Percentiles rank a stretch among this genome's conserved stretches.
These are phyloP conservation scores for Gerris lacustris DNA, from an alignment of 2,888 invertebrate genomes.

Conservation along the genomic window DNA sequence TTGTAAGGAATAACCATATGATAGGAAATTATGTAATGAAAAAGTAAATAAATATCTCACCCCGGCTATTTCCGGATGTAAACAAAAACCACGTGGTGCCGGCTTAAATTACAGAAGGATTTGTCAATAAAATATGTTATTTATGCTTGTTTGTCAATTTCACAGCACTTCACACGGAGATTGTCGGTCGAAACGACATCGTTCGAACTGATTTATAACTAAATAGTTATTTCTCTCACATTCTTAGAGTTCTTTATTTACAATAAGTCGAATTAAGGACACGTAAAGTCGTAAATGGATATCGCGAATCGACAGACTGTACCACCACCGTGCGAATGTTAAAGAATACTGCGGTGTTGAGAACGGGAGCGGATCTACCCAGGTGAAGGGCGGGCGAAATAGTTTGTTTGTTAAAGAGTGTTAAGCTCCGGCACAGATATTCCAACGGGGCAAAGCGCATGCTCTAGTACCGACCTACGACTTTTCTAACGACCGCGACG, in stretches of 20 bases:
- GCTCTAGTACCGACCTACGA: neutral
- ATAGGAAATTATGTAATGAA: too few relatives aligned
- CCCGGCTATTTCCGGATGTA: constrained; percentile 3
- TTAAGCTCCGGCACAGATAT: neutral
- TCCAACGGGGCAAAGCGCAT: neutral
- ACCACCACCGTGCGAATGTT: neutral
- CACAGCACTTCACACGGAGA: neutral
- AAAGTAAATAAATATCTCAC: neutral
- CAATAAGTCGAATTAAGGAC: too few relatives aligned
- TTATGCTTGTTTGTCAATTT: too few relatives aligned
- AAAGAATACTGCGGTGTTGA: neutral
- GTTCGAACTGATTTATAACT: too few relatives aligned
- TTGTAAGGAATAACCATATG: too few relatives aligned
- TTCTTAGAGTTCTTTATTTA: too few relatives aligned
- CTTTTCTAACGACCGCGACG: neutral
- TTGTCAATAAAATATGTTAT: too few relatives aligned
- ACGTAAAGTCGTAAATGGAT: neutral
- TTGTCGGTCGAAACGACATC: too few relatives aligned
- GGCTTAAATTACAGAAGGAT: neutral
- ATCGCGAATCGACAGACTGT: neutral
- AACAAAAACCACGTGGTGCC: constrained; percentile 5
- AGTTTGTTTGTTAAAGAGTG: neutral
- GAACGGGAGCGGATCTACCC: neutral
- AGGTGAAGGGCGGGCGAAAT: neutral
- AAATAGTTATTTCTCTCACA: too few relatives aligned